Evolutionary conservation across 2,888 invertebrate genomes (phyloP), one percentile per base, ranked within the genome.

Genomic region (Aphrophora alni): DNA sequence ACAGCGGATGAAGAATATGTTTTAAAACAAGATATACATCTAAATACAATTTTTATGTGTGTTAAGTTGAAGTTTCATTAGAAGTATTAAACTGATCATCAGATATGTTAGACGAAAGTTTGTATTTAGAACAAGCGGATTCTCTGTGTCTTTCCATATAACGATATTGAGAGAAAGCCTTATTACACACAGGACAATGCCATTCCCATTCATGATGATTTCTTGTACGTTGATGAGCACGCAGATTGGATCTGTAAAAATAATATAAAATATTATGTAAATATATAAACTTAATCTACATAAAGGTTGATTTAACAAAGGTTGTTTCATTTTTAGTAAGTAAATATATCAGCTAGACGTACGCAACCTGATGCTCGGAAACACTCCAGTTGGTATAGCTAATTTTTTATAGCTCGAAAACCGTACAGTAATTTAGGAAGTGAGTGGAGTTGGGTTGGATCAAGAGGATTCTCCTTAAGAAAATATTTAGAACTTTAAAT

Each of bases 181-280:
- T 93, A 82, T 91, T 91, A 85, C 94, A 94, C 80, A 90, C 90
- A 0, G 89, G 87, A 86, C 93, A 93, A 78, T 91, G 90, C 91
- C 92, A 93, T 84, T 91, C 89, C 93, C 93, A 93, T 77, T 90
- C 88, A 87, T 93, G 93, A 87, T 94, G 93, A 7, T 92, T 92
- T 84, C 92, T 91, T 10, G 93, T 92, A 82, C 93, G 91, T 86
- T 93, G 93, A 89, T 94, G 93, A 0, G 94, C 93, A 75, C 93
- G 90, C 68, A 94, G 88, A 87, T 94, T 94, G 0, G 93, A 93
- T 74, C 93, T 93, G 83, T 24, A 70, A 51, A 75, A 28, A 71
- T 25, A 12, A 51, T n/a, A 27, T 12, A 74, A n/a, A n/a, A n/a
- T n/a, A n/a, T n/a, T 72, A 10, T 70, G 10, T 24, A 70, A 24